A percentile compares a stretch with the other conserved stretches of the same genome.
phyloP scores from a whole-genome alignment of 2,797 vertebrate genomes.

The Alectoris magna region DNA sequence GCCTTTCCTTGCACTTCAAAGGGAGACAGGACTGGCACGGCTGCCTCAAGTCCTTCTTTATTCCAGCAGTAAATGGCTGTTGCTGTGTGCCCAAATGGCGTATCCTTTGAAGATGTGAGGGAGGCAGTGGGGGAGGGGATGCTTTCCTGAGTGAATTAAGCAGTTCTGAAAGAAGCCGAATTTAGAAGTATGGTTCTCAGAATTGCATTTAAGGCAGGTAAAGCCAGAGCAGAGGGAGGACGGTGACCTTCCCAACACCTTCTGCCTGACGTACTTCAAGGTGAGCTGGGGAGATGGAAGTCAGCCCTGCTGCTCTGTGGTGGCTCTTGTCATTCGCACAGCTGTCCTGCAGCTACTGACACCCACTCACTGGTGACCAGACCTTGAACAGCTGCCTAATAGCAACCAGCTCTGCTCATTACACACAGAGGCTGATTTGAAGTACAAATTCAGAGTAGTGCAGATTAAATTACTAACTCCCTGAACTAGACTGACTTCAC shows the following conservation, averaged over 20 bases:
- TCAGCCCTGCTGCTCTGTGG: not conserved
- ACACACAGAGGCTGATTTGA: not conserved
- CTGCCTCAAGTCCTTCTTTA: not conserved
- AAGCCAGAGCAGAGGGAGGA: not conserved
- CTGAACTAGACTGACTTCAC: conserved; percentile 6
- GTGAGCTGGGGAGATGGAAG: not conserved
- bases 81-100: not conserved
- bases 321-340: not conserved
- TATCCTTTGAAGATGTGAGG: fast-evolving
- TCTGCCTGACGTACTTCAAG: fast-evolving
- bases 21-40: not conserved
- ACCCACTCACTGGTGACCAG: not conserved
- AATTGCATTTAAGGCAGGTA: not conserved
- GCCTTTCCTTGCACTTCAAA: not conserved
- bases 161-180: not conserved
- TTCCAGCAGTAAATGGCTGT: conserved; percentile 20
- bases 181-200: conserved; percentile 1
- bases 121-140: no score
- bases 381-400: not conserved
- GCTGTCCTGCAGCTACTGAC: not conserved
- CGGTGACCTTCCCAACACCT: conserved; percentile 5
- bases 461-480: conserved; percentile 33
- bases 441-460: conserved; percentile 17
- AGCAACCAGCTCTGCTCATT: not conserved
- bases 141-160: conserved; percentile 31